A percentile compares a stretch with the other conserved stretches of the same genome.
Evolutionary conservation across 1,140 invertebrate genomes (phyloP).

Genomic region (Atopsyche davidsoni): DNA sequence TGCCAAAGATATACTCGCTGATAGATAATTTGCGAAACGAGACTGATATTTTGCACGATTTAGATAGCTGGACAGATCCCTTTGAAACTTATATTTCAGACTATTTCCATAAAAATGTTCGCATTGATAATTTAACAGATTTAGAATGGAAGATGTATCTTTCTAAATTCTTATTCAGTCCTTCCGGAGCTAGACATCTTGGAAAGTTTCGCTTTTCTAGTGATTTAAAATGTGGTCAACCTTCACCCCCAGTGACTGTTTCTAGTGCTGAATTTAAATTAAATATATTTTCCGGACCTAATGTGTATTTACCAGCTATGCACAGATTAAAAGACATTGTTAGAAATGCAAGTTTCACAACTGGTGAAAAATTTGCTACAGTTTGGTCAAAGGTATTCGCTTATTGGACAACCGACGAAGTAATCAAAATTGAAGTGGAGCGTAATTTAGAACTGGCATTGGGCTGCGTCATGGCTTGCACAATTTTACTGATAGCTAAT

Average conservation of each 20-base stretch:
- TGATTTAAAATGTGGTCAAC: conserved; percentile 55
- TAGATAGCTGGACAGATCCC: conserved; percentile 57
- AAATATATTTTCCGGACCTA: conserved; percentile 51
- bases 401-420: conserved; percentile 72
- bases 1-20: conserved; percentile 53
- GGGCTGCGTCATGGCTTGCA: conserved; percentile 74
- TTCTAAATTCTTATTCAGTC: conserved; percentile 66
- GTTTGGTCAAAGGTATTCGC: conserved; percentile 66
- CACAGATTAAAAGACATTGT: conserved; percentile 54
- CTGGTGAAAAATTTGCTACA: conserved; percentile 55
- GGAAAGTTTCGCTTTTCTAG: conserved; percentile 59
- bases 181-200: conserved; percentile 60
- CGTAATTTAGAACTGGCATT: conserved; percentile 75
- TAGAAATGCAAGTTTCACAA: conserved; percentile 48
- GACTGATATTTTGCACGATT: conserved; percentile 48
- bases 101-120: conserved; percentile 46
- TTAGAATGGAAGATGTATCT: conserved; percentile 54
- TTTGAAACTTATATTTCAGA: conserved; percentile 57
- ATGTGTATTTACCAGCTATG: conserved; percentile 71
- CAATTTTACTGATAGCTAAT: conserved; percentile 74
- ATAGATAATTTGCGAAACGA: conserved; percentile 48
- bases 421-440: conserved; percentile 70
- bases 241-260: conserved; percentile 50
- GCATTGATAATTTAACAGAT: conserved; percentile 43
- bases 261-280: conserved; percentile 60